Evolutionary conservation across 2,888 invertebrate species (phyloP), one percentile per base, ranked within the genome.

Genomic region (Erannis defoliaria): DNA sequence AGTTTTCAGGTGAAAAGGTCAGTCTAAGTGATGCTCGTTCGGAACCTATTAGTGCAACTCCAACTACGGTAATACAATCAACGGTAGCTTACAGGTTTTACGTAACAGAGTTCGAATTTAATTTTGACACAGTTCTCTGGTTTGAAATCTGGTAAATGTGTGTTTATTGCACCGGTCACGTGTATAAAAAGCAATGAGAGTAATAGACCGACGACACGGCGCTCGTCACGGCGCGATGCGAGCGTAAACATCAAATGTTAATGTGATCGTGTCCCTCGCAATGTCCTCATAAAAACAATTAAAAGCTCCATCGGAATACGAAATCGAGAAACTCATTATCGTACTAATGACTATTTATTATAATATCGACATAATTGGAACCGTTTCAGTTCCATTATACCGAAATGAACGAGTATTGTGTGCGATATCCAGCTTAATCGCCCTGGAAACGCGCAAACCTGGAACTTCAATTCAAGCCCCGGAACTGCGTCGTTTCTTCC

Each of bases 271-370:
- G 12, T 50, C 50, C 26, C 37, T 23, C 26, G 19, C 19, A 12
- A 23, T 38, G 40, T 37, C 26, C 14, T 12, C 40, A 54, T 38
- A 31, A 45, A 57, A 58, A 55, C 48, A 43, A 45, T 55, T 18
- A 43, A 55, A 43, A 26, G 26, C 37, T 26, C 35, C 48, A 49
- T 31, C 14, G 9, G 38, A 23, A 29, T 45, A 31, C 23, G 14
- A 35, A 50, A 49, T 40, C 43, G 43, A 31, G 19, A 43, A 46
- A 49, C 54, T 61, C 55, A 51, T 38, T 51, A 55, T 45, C 55
- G 55, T 40, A 46, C 43, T 43, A 50, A 61, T 55, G 42, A 55
- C 18, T 55, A 50, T 55, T 55, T 49, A 43, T 14, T 50, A 49
- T 42, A 40, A 18, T 42, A 50, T 61, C 50, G 61, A 61, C 45